Percentiles rank a stretch among this genome's conserved stretches.
These are phyloP conservation scores for Burhinus bistriatus DNA, from an alignment of 2,113 vertebrate genomes.

Conservation along the genomic window DNA sequence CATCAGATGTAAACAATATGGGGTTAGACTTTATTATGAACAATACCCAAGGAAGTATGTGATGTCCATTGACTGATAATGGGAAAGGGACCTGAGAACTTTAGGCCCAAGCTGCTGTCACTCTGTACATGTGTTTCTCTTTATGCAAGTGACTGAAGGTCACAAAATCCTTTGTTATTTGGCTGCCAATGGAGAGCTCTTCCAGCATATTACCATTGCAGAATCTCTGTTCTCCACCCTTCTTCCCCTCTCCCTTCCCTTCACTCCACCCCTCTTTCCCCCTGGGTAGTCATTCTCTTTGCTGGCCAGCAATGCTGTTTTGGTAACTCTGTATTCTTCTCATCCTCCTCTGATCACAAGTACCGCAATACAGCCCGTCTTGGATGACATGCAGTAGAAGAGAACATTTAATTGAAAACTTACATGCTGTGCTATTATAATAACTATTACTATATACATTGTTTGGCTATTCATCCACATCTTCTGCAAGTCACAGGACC, in stretches of 20 bases:
- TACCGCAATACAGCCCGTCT: neutral
- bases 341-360: neutral
- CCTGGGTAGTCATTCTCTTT: neutral
- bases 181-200: neutral
- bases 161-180: neutral
- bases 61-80: neutral
- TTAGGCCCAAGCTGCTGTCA: neutral
- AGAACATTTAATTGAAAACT: conserved; percentile 1
- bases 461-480: neutral
- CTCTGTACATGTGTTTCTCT: neutral
- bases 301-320: neutral
- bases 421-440: neutral
- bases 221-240: neutral
- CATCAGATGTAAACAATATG: conserved; percentile 36
- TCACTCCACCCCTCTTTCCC: neutral
- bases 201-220: neutral
- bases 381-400: neutral
- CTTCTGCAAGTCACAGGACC: neutral
- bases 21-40: neutral
- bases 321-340: neutral
- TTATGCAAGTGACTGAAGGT: neutral
- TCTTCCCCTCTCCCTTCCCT: neutral
- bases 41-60: neutral
- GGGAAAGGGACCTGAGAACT: neutral
- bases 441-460: neutral